These are phyloP conservation scores for Papilio polytes DNA, from an alignment of 1,140 invertebrate genomes.

Conservation along the genomic window DNA sequence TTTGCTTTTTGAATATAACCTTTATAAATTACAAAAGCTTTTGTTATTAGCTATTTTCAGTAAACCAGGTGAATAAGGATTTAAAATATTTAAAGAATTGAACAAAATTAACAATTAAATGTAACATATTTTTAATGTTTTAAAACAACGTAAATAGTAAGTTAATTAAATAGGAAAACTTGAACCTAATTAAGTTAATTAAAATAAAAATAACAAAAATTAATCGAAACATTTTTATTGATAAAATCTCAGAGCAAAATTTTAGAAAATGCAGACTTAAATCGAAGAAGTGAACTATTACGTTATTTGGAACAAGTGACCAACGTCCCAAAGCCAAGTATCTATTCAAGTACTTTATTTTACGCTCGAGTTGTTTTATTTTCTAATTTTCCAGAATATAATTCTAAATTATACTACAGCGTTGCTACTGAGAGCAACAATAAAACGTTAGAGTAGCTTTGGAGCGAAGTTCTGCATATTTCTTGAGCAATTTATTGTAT, in stretches of 20 bases:
- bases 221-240: too few relatives aligned
- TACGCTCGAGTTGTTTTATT: constrained; percentile 33
- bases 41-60: neutral
- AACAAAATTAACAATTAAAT: too few relatives aligned
- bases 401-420: constrained; percentile 36
- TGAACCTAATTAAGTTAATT: too few relatives aligned
- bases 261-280: neutral
- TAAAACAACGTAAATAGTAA: too few relatives aligned
- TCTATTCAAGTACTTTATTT: constrained; percentile 32
- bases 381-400: constrained; percentile 38
- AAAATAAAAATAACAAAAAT: too few relatives aligned
- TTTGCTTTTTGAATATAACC: constrained; percentile 7
- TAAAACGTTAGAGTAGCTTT: constrained; percentile 24
- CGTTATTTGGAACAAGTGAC: neutral
- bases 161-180: too few relatives aligned
- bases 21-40: neutral
- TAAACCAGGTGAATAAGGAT: too few relatives aligned
- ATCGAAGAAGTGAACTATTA: neutral
- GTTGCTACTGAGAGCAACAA: constrained; percentile 29
- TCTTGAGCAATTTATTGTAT: constrained; percentile 32
- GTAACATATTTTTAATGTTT: too few relatives aligned
- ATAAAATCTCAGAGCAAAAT: too few relatives aligned
- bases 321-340: constrained; percentile 27
- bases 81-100: too few relatives aligned
- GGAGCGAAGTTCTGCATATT: constrained; percentile 34